These are phyloP conservation scores for Pemphigus obesinymphae DNA, from an alignment of 1,140 invertebrate species.

Conservation along the genomic window DNA sequence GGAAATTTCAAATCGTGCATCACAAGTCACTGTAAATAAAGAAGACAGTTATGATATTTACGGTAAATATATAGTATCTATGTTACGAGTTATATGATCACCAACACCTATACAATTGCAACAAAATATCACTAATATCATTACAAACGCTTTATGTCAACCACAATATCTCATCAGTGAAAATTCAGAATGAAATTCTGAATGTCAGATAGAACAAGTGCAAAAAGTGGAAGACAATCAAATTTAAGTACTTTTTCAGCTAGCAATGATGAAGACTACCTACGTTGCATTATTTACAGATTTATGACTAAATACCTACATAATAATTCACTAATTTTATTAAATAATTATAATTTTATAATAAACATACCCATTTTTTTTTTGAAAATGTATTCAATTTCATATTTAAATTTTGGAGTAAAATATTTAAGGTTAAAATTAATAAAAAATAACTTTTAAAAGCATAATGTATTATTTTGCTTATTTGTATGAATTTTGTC, in stretches of 20 bases:
- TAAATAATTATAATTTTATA: no score
- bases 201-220: not conserved
- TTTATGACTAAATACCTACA: conserved; percentile 2
- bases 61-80: not conserved
- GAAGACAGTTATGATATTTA: conserved; percentile 9
- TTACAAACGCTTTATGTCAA: not conserved
- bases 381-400: no score
- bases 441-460: no score
- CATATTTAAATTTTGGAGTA: no score
- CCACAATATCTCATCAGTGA: not conserved
- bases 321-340: no score
- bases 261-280: not conserved
- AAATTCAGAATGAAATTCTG: no score
- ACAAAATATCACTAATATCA: not conserved
- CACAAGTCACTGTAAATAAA: not conserved
- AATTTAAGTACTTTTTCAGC: conserved; percentile 6
- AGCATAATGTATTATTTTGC: no score
- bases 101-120: conserved; percentile 17
- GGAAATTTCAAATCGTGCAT: conserved; percentile 21
- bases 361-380: no score
- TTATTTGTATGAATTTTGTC: not conserved
- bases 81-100: not conserved
- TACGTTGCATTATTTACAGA: not conserved
- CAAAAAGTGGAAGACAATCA: not conserved
- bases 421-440: no score